Evolutionary conservation across 2,113 vertebrate genomes (phyloP).

Genomic region (Cercopithecus mona): DNA sequence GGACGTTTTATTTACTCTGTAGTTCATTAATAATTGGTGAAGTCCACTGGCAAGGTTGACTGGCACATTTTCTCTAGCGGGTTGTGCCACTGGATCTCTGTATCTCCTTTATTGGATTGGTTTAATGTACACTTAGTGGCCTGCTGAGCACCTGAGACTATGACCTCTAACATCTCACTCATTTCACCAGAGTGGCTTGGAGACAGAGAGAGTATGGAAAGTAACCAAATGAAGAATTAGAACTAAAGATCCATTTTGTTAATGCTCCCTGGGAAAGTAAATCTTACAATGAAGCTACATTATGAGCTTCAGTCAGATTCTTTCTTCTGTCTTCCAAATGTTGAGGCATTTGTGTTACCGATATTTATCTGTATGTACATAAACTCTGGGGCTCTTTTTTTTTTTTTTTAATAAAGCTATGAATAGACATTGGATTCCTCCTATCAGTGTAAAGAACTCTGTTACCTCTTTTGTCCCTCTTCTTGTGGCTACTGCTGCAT

Average conservation of each 20-base stretch:
- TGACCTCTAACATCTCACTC: not conserved
- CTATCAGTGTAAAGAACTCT: not conserved
- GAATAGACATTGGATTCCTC: not conserved
- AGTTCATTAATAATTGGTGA: not conserved
- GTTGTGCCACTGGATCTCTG: not conserved
- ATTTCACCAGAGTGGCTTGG: not conserved
- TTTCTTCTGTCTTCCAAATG: not conserved
- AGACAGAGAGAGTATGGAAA: not conserved
- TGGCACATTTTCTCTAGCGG: not conserved
- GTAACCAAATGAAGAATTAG: not conserved
- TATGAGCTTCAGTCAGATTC: not conserved
- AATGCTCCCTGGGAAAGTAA: not conserved
- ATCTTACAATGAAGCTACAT: not conserved
- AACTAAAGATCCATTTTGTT: not conserved
- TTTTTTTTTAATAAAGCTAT: not conserved
- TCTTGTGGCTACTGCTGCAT: not conserved
- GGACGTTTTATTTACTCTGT: not conserved
- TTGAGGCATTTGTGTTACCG: not conserved
- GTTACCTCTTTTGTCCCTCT: not conserved
- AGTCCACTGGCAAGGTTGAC: not conserved
- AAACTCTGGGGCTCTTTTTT: not conserved
- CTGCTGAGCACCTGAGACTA: not conserved
- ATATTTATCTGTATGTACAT: not conserved
- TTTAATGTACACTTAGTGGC: not conserved
- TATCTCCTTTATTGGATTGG: not conserved